Evolutionary conservation across 2,113 vertebrate species (phyloP).

Genomic region (Agapornis roseicollis): DNA sequence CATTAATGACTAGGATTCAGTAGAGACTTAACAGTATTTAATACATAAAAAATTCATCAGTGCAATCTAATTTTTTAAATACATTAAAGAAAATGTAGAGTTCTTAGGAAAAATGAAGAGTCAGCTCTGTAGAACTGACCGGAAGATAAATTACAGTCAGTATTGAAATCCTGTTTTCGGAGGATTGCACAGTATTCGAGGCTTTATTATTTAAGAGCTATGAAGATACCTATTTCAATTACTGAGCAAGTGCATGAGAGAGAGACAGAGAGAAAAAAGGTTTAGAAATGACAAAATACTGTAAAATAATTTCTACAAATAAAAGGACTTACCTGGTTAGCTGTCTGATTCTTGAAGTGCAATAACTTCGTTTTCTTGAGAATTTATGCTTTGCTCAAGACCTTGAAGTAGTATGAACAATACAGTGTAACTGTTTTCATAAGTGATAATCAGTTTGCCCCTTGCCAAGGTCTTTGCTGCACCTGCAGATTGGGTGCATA

Average conservation of each 20-base stretch:
- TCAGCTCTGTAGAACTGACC: background rate
- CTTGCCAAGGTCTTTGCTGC: conserved; percentile 77
- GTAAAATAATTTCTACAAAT: background rate
- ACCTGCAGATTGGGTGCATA: conserved; percentile 73
- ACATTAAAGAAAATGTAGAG: background rate
- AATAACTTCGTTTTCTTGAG: conserved; percentile 43
- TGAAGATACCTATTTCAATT: background rate
- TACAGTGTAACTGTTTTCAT: conserved; percentile 83
- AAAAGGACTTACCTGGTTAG: conserved; percentile 71
- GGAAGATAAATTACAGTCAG: background rate
- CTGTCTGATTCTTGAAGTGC: conserved; percentile 54
- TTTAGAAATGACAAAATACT: background rate
- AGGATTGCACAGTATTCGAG: background rate
- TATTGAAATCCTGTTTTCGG: background rate
- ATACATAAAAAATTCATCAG: background rate
- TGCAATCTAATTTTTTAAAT: background rate
- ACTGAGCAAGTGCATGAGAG: background rate
- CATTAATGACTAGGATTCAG: background rate
- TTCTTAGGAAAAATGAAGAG: background rate
- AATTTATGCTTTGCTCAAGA: conserved; percentile 85
- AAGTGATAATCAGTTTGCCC: conserved; percentile 69
- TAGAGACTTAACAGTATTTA: background rate
- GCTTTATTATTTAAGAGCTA: background rate
- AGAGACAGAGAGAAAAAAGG: background rate
- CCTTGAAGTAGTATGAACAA: conserved; percentile 87